Evolutionary conservation across 2,888 invertebrate genomes (phyloP), one percentile per base, ranked within the genome.

Genomic region (Lagria hirta): DNA sequence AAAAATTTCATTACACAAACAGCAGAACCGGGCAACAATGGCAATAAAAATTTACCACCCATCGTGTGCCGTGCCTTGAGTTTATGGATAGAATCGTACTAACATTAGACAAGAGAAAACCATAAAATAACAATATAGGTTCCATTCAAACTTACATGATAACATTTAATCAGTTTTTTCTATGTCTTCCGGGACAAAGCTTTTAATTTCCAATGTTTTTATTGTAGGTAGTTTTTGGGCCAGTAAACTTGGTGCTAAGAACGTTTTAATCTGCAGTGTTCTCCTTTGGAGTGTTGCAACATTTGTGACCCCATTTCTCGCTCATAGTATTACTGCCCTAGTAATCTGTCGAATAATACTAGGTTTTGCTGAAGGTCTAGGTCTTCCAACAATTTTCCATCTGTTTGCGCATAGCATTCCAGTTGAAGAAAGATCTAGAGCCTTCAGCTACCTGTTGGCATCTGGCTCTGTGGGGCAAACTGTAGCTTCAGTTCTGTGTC

Each of bases 381-480:
- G 84, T 50, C 71, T 86, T 38, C 86, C 86, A 8, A 85, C 86
- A 37, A 83, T 86, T 57, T 86, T 84, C 69, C 84, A 85, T 62
- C 77, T 86, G 52, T 85, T 86, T 70, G 82, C 85, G 23, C 81
- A 84, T 61, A 80, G 77, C 55, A 79, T 86, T 54, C 83, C 84
- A 10, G 78, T 82, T 8, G 84, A 85, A 60, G 84, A 85, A 64
- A 72, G 86, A 46, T 84, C 84, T 2, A 68, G 84, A 46, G 84
- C 86, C 1, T 86, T 86, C 68, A 82, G 84, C 7, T 86, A 86
- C 64, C 71, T 86, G 23, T 76, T 85, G 24, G 84, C 84, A 7
- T 78, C 81, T 41, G 86, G 86, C 21, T 83, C 84, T n/a, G 79
- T 84, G 32, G 86, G 86, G 5, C 86, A 86, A 71, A 85, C 84